These are phyloP conservation scores for Glaucomys volans DNA, from an alignment of 2,113 vertebrate species.

Conservation along the genomic window DNA sequence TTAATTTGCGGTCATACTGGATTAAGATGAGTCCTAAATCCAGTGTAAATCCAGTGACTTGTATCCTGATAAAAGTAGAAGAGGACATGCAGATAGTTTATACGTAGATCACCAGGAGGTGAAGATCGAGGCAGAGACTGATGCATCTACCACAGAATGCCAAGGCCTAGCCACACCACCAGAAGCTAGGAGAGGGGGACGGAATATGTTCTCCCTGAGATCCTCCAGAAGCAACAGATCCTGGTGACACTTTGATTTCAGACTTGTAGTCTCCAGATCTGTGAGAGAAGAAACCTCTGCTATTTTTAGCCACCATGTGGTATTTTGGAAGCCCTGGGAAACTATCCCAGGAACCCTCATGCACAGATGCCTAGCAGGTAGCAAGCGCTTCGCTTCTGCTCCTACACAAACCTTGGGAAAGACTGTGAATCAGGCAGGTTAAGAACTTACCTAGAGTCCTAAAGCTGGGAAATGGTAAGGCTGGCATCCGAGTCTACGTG, in stretches of 20 bases:
- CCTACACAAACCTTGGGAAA: neutral
- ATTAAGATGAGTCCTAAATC: neutral
- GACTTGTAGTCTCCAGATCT: neutral
- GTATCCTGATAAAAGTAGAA: neutral
- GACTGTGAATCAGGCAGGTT: neutral
- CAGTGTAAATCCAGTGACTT: neutral
- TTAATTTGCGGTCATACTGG: neutral
- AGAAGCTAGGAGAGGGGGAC: neutral
- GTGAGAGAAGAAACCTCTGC: neutral
- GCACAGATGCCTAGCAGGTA: neutral
- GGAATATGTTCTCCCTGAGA: neutral
- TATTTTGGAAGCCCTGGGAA: neutral
- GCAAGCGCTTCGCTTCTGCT: neutral
- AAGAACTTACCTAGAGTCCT: neutral
- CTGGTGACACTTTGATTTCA: neutral
- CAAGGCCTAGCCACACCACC: neutral
- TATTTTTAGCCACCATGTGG: neutral
- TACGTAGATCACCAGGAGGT: neutral
- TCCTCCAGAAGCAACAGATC: neutral
- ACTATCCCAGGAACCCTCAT: neutral
- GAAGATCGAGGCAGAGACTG: neutral
- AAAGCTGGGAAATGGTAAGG: neutral
- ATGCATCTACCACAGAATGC: neutral
- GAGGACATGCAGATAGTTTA: neutral
- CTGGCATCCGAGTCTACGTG: neutral